Evolutionary conservation across 2,888 invertebrate genomes (phyloP).

Genomic region (Apantesis nais): DNA sequence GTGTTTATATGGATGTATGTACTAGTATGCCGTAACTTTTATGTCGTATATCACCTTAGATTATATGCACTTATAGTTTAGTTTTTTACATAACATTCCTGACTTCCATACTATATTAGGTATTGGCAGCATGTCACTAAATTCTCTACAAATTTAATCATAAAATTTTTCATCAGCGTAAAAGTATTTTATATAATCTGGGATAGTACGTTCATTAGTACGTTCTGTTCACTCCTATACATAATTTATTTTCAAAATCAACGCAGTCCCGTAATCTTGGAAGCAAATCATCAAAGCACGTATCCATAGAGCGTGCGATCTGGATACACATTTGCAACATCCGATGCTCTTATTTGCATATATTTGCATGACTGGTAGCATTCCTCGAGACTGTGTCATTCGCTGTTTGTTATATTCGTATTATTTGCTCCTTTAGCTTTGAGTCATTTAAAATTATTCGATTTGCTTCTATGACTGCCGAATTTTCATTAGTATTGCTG

Average conservation of each 20-base stretch:
- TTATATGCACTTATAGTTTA: too few species aligned
- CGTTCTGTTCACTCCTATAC: neutral
- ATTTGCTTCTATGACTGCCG: neutral
- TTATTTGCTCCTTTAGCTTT: conserved; percentile 14
- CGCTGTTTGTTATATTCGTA: conserved; percentile 10
- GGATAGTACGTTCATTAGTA: neutral
- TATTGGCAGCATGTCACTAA: too few species aligned
- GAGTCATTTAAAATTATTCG: conserved; percentile 8
- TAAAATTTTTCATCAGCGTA: too few species aligned
- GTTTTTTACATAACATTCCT: too few species aligned
- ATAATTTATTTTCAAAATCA: conserved; percentile 11
- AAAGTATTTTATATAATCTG: neutral
- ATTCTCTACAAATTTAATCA: too few species aligned
- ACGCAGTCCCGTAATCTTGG: conserved; percentile 22
- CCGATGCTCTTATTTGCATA: conserved; percentile 46
- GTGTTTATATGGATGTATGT: too few species aligned
- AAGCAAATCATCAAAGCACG: conserved; percentile 28
- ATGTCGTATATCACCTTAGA: too few species aligned
- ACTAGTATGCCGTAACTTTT: too few species aligned
- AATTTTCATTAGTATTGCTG: neutral
- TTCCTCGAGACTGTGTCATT: conserved; percentile 16
- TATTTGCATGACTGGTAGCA: conserved; percentile 49
- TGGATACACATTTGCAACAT: conserved; percentile 23
- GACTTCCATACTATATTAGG: too few species aligned
- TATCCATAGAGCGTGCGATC: conserved; percentile 24